Base-by-base conservation (phyloP, 2,113 vertebrate genomes). In the Ctenomys sociabilis region DNA sequence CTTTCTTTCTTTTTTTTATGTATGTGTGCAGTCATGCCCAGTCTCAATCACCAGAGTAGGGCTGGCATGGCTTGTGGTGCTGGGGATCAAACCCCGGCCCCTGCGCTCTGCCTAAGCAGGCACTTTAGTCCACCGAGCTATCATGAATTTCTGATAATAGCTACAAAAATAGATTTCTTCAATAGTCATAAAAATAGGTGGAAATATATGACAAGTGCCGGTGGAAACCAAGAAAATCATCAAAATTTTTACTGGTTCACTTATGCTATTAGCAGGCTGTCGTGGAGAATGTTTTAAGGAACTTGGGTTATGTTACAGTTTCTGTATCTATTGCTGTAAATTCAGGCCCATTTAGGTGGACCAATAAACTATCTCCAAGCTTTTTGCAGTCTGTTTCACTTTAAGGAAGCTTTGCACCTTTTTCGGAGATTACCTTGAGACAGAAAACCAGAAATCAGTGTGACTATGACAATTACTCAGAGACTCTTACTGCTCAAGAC, bases 111-210 rank as follows among this genome's bases (percentile, higher is more conserved):
- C 49, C 49, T 49, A 49, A 49, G 9, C 49, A 49, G 49, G 49
- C 49, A 11, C 49, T 49, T 49, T 49, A 49, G 7, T 49, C 12
- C 49, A 8, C 49, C 12, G 49, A 49, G 49, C 12, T 49, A 49
- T 49, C 49, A 49, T 49, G 19, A 13, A 61, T 91, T 88, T 96
- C 26, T 7, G 26, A 52, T 12, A 54, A 57, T 0, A 81, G 40
- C 77, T 40, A 70, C 19, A 85, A 64, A 88, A 66, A 21, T 4
- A 8, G 59, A 21, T 5, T 40, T 95, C 54, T 35, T 59, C 37
- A 3, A 0, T 40, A 2, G 22, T 1, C n/a, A 52, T 70, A 30
- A 37, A 52, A n/a, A 32, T 3, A 22, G 16, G n/a, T 30, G 2
- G 13, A 66, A 59, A 19, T 24, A 0, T 35, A 8, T 10, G 13